phyloP scores from a whole-genome alignment of 2,113 vertebrate species.

The Cyphomyrus plagiostoma region DNA sequence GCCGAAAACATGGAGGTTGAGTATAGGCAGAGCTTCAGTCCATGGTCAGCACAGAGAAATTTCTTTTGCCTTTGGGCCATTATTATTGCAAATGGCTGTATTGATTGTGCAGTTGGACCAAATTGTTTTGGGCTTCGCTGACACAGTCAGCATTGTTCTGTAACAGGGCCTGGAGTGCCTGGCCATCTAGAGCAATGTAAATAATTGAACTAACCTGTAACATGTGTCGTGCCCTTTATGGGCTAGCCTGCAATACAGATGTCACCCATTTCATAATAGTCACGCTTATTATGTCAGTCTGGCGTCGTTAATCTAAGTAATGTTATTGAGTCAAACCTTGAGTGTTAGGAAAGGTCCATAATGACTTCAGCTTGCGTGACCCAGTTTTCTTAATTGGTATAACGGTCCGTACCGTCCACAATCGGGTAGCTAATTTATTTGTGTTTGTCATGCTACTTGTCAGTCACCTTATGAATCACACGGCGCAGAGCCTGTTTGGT shows the following conservation, averaged over 20 bases:
- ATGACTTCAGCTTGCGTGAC: not conserved
- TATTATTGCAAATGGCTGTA: not conserved
- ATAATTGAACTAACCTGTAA: not conserved
- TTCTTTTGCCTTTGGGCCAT: not conserved
- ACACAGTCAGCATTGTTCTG: not conserved
- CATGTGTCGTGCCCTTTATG: not conserved
- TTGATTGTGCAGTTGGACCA: not conserved
- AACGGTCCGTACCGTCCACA: not conserved
- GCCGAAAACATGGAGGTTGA: not conserved
- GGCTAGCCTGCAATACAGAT: not conserved
- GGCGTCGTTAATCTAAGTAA: not conserved
- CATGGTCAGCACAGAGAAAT: not conserved
- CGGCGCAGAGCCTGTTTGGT: not conserved
- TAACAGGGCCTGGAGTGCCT: not conserved
- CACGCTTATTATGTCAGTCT: not conserved
- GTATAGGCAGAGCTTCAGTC: not conserved
- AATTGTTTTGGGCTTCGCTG: not conserved
- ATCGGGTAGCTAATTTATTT: not conserved
- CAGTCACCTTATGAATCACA: constrained; percentile 1
- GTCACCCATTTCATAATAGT: not conserved
- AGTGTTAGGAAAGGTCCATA: not conserved
- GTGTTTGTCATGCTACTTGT: not conserved
- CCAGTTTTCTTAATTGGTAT: constrained; percentile 11
- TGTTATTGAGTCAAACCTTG: not conserved
- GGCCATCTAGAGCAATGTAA: not conserved